Evolutionary conservation across 2,888 invertebrate genomes (phyloP).

Genomic region (Iselma pallidipennis): DNA sequence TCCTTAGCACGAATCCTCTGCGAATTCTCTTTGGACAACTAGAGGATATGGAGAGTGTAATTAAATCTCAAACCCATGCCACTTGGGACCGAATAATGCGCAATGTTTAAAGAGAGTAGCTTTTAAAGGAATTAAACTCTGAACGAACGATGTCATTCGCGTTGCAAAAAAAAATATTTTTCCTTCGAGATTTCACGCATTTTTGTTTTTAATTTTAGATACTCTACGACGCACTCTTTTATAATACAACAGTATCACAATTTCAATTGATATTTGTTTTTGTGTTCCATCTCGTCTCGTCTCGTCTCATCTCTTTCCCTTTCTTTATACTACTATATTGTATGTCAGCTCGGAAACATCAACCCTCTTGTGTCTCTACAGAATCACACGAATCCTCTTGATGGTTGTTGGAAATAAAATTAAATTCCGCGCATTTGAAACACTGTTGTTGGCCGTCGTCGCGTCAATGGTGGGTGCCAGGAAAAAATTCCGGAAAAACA

Average conservation of each 20-base stretch:
- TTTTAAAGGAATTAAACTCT: constrained; percentile 32
- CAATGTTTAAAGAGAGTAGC: constrained; percentile 22
- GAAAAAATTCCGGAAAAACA: background rate
- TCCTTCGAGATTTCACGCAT: constrained; percentile 22
- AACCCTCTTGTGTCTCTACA: background rate
- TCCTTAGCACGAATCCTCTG: background rate
- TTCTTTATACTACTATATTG: no score
- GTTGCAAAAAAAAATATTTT: constrained; percentile 17
- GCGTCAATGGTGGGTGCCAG: background rate
- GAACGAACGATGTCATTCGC: constrained; percentile 25
- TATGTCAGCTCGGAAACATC: background rate
- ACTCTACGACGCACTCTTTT: no score
- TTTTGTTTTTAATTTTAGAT: constrained; percentile 16
- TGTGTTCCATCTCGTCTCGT: no score
- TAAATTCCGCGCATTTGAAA: background rate
- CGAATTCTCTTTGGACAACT: constrained; percentile 5
- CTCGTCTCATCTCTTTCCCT: background rate
- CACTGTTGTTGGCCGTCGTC: background rate
- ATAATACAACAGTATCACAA: background rate
- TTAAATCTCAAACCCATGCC: constrained; percentile 32
- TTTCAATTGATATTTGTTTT: background rate
- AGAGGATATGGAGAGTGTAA: constrained; percentile 24
- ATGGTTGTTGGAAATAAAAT: background rate
- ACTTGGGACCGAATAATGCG: constrained; percentile 23
- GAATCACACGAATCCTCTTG: background rate